These are phyloP conservation scores for Conus canariensis DNA, from an alignment of 2,888 invertebrate species.

Conservation along the genomic window DNA sequence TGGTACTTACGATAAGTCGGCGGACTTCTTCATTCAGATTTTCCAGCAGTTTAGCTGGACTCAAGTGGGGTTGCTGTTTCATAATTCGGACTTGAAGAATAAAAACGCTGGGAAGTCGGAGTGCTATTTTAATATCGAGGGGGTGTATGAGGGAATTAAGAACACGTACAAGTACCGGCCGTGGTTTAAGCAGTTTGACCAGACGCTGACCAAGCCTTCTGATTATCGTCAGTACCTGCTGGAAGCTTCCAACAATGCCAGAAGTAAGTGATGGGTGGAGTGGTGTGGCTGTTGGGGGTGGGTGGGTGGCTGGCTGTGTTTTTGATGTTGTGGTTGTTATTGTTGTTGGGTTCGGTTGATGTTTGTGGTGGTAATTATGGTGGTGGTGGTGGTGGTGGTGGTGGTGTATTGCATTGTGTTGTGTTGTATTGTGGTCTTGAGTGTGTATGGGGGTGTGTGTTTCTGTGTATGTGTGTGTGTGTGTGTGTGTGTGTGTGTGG, in stretches of 20 bases:
- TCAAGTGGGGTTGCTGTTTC: conserved; percentile 61
- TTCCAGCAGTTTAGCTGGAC: conserved; percentile 60
- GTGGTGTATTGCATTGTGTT: background rate
- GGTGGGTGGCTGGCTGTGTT: background rate
- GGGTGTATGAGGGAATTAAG: conserved; percentile 83
- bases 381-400: conserved; percentile 1
- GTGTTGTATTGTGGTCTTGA: background rate
- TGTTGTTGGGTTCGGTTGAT: background rate
- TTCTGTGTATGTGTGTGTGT: background rate
- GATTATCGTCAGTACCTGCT: background rate
- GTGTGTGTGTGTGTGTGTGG: background rate
- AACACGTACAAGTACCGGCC: conserved; percentile 40
- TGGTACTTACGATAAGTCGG: conserved; percentile 66
- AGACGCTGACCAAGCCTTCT: background rate
- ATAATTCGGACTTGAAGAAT: conserved; percentile 44
- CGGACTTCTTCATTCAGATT: conserved; percentile 56
- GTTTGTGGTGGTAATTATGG: background rate
- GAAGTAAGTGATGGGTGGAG: conserved; percentile 39
- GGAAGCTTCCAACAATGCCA: conserved; percentile 25
- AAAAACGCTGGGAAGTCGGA: conserved; percentile 54
- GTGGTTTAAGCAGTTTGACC: conserved; percentile 49
- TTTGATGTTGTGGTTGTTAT: background rate
- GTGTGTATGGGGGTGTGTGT: background rate
- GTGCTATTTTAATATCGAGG: conserved; percentile 87
- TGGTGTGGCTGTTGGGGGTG: background rate